Evolutionary conservation across 2,888 invertebrate species (phyloP), one percentile per base, ranked within the genome.

Genomic region (Vanessa cardui): DNA sequence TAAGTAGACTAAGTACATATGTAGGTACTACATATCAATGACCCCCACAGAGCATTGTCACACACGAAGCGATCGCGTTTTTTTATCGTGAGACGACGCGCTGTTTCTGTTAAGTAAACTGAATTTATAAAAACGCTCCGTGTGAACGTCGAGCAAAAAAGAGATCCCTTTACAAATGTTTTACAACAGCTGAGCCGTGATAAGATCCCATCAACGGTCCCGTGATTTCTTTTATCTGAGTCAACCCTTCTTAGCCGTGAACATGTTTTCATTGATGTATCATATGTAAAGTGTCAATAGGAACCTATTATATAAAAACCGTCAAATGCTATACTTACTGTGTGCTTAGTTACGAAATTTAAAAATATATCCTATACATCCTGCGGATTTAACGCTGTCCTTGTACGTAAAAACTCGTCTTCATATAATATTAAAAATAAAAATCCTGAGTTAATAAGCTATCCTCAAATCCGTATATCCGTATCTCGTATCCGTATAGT

Each of bases 1-100:
- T 62, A 71, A 66, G 45, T 60, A 18, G 15, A 39, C 33, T 45
- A 39, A 52, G 58, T 58, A 44, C 15, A 65, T 62, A 65, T 70
- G 68, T 12, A 39, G n/a, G n/a, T 65, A 49, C n/a, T 61, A 5
- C 5, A 26, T 26, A 61, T 52, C 62, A 63, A 58, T 70, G 71
- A 76, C 88, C 86, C 89, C 89, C 88, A 78, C 85, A 73, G 79
- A 79, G 87, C 72, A 64, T 80, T 80, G 81, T 85, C 89, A 84
- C 88, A 88, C 87, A 80, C 87, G 81, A 80, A 75, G 84, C 76
- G 78, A 82, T 81, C 84, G 79, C 76, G 84, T 90, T 89, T 89
- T n/a, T 89, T 88, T 83, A 83, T 78, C 78, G 78, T 81, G 78
- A 82, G 81, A 80, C 79, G 76, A 75, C 73, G 74, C 69, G 66